Evolutionary conservation across 2,113 vertebrate genomes (phyloP).

Genomic region (Silurus meridionalis): DNA sequence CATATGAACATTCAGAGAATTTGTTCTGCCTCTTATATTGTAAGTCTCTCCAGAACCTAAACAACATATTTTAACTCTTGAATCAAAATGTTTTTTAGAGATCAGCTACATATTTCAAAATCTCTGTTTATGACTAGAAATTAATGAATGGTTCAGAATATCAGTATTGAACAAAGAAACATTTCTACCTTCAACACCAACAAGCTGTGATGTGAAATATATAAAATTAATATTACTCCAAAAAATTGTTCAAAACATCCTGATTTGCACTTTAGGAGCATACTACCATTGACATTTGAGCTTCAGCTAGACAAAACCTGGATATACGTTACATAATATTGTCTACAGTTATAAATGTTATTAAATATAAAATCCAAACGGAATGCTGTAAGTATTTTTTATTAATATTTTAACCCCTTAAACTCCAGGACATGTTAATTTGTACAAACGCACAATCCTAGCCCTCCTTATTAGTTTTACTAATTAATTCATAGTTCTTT

Average conservation of each 20-base stretch:
- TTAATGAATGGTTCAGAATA: not conserved
- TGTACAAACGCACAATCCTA: not conserved
- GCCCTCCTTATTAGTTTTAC: not conserved
- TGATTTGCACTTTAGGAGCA: constrained; percentile 12
- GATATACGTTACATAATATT: not conserved
- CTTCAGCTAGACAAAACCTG: not conserved
- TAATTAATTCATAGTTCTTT: not conserved
- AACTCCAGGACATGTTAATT: not conserved
- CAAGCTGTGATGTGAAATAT: not conserved
- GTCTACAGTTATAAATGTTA: not conserved
- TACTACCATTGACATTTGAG: not conserved
- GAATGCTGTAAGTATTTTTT: not conserved
- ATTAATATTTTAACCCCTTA: not conserved
- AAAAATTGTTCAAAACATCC: constrained; percentile 11
- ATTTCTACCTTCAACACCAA: not conserved
- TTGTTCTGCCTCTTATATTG: not conserved
- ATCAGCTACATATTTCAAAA: not conserved
- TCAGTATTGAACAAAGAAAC: not conserved
- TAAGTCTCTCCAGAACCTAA: constrained; percentile 28
- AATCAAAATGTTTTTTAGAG: constrained; percentile 14
- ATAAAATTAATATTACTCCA: not conserved
- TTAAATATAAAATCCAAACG: not conserved
- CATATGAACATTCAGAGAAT: not conserved
- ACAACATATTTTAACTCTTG: not conserved
- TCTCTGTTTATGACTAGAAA: constrained; percentile 4